A percentile compares a stretch with the other conserved stretches of the same genome.
Conservation (phyloP, 2,888 invertebrate species). For the Desoria tigrina region DNA sequence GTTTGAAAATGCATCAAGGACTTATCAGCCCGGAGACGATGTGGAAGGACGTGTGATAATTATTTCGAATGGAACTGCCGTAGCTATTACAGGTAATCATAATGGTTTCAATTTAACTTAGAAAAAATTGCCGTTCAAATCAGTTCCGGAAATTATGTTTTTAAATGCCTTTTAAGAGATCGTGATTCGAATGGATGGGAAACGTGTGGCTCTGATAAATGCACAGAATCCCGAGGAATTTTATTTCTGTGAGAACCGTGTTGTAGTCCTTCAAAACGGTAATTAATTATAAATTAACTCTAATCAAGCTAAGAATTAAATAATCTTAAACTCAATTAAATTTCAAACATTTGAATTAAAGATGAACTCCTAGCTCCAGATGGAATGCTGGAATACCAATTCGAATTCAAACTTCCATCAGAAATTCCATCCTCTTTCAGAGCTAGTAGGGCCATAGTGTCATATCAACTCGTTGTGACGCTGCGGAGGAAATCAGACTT, state of each 20-base stretch:
- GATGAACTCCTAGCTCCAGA: not conserved
- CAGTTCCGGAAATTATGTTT: too few relatives aligned
- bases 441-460: not conserved
- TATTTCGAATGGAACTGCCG: slow-evolving; percentile 1
- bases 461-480: not conserved
- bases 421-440: slow-evolving; percentile 5
- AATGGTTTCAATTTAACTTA: too few relatives aligned
- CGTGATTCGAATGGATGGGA: slow-evolving; percentile 2
- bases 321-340: too few relatives aligned
- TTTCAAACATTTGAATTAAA: too few relatives aligned
- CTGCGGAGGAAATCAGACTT: slow-evolving; percentile 7
- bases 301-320: too few relatives aligned
- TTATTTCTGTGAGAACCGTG: slow-evolving; percentile 6
- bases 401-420: slow-evolving; percentile 6
- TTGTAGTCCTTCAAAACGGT: not conserved
- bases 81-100: not conserved
- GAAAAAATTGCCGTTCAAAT: too few relatives aligned
- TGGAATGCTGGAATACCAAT: not conserved
- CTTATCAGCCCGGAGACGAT: slow-evolving; percentile 2
- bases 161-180: slow-evolving; percentile 3
- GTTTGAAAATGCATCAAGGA: slow-evolving; percentile 1
- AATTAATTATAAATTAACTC: too few relatives aligned
- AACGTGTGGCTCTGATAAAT: not conserved
- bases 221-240: slow-evolving; percentile 3
- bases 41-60: slow-evolving; percentile 9